Evolutionary conservation across 1,140 invertebrate genomes (phyloP).

Genomic region (Plutomurus gul): DNA sequence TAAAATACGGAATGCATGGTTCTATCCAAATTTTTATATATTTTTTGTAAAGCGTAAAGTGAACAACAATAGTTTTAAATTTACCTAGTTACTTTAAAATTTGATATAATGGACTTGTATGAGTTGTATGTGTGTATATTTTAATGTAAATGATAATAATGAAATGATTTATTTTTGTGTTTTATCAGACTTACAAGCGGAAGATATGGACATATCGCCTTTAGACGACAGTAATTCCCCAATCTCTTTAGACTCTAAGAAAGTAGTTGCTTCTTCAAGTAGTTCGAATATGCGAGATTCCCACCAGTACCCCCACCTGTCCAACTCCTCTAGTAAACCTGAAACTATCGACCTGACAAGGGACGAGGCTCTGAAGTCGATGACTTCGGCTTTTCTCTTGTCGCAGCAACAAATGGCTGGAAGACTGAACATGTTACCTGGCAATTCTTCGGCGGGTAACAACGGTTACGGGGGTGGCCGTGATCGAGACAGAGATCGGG

Average conservation of each 20-base stretch:
- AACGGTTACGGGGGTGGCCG: background rate
- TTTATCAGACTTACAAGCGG: conserved; percentile 44
- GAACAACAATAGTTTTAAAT: too few relatives aligned
- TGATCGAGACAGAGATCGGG: conserved; percentile 31
- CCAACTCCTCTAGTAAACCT: conserved; percentile 16
- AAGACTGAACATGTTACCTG: background rate
- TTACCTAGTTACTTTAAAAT: background rate
- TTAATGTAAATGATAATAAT: too few relatives aligned
- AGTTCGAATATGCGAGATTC: conserved; percentile 18
- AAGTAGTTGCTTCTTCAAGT: conserved; percentile 1
- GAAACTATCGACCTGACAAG: background rate
- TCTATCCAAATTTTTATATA: too few relatives aligned
- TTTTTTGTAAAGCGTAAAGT: too few relatives aligned
- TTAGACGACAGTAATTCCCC: conserved; percentile 48
- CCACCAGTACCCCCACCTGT: conserved; percentile 43
- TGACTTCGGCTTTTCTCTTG: background rate
- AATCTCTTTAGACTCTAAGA: conserved; percentile 25
- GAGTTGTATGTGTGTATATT: too few relatives aligned
- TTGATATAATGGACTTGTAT: too few relatives aligned
- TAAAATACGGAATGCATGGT: too few relatives aligned
- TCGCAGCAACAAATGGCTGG: conserved; percentile 16
- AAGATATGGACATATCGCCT: conserved; percentile 54
- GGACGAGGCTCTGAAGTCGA: background rate
- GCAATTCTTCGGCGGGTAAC: background rate
- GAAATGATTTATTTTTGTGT: background rate